Base-by-base conservation (phyloP, 1,140 invertebrate species). In the Drosophila watanabei region DNA sequence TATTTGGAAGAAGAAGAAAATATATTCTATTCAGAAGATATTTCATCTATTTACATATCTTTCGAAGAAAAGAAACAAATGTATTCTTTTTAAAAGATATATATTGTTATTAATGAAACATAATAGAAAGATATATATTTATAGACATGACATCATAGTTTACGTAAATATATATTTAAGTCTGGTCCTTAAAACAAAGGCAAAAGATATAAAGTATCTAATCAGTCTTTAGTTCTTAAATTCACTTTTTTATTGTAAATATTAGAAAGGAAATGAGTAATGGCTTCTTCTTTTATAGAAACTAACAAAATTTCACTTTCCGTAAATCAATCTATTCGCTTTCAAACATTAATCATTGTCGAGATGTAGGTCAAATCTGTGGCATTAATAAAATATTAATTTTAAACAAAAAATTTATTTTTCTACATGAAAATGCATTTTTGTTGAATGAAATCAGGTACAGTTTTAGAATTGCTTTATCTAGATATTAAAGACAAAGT, bases 381-480 rank as follows among this genome's bases (percentile, higher is more conserved):
- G n/a, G 3, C 37, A 33, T n/a, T n/a, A 39, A 5, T 37, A 37
- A 5, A 37, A 56, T 24, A 56, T 37, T 16, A 16, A 24, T 37
- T 54, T 20, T 54, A 6, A n/a, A n/a, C 18, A 52, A 11, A 8
- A 11, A 24, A 16, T 9, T 8, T 10, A 5, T 5, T 0, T 0
- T 9, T 49, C 0, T 54, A 14, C 2, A 8, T 2, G 1, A 7
- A 18, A 30, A 30, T 35, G 51, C 51, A 54, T 35, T 24, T 24
- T 1, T 35, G 16, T 8, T 9, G 11, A 35, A 35, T 37, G 33
- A 16, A 56, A 16, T 62, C 28, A 24, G 20, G 6, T 43, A 13
- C 14, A 35, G 41, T 57, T 58, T 76, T 58, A 54, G 35, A 18
- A 43, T 18, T 13, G 39, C 37, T 41, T 35, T 49, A 49, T 49